These are phyloP conservation scores for Batillaria attramentaria DNA, from an alignment of 1,140 invertebrate species.

Conservation along the genomic window DNA sequence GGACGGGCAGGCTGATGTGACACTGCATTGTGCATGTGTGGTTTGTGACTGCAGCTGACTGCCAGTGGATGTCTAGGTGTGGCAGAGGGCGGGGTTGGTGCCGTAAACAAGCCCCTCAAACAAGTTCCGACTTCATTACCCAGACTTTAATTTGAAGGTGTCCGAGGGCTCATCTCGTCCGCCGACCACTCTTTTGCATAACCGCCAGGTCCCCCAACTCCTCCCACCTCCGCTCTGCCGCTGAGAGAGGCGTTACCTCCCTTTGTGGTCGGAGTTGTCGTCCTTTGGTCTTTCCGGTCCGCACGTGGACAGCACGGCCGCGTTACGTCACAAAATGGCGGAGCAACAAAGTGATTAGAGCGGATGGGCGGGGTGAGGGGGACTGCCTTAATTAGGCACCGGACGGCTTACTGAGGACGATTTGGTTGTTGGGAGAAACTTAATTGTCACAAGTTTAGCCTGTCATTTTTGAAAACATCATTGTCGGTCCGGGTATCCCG, in stretches of 20 bases:
- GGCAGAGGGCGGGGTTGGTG: too few relatives aligned
- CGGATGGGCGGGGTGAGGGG: neutral
- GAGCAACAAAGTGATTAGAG: neutral
- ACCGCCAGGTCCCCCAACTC: neutral
- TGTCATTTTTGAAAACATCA: too few relatives aligned
- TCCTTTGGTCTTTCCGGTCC: neutral
- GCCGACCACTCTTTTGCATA: too few relatives aligned
- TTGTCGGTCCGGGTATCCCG: too few relatives aligned
- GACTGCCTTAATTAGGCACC: neutral
- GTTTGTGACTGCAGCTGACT: too few relatives aligned
- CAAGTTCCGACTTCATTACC: constrained; percentile 14
- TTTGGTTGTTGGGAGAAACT: neutral
- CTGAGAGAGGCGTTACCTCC: constrained; percentile 11
- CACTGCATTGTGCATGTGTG: too few relatives aligned
- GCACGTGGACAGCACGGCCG: neutral
- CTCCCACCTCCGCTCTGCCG: neutral
- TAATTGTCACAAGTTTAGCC: too few relatives aligned
- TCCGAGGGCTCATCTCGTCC: too few relatives aligned
- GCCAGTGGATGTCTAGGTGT: too few relatives aligned
- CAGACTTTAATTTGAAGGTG: too few relatives aligned
- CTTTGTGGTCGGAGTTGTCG: constrained; percentile 7
- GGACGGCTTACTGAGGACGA: neutral
- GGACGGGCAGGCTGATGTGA: too few relatives aligned
- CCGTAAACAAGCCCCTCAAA: neutral
- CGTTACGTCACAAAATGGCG: neutral